phyloP scores from a whole-genome alignment of 2,888 invertebrate species.

The Phengaris alcon region DNA sequence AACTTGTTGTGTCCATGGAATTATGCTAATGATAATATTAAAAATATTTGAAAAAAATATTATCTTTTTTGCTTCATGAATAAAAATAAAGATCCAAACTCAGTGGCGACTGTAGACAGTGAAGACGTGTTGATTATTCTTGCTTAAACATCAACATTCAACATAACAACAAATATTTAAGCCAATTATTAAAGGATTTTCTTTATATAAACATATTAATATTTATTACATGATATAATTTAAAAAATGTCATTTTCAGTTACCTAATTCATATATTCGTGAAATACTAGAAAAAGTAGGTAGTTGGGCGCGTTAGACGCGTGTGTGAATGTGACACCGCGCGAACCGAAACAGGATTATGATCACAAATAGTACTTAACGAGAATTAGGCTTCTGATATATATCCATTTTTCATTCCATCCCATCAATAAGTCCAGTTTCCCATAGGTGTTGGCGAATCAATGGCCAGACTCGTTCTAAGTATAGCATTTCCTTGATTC shows the following conservation, averaged over 20 bases:
- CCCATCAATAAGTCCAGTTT: neutral
- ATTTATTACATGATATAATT: no score
- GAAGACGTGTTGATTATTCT: slow-evolving; percentile 1
- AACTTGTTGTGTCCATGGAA: neutral
- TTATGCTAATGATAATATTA: neutral
- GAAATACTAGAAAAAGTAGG: no score
- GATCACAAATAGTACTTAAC: no score
- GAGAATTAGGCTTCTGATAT: neutral
- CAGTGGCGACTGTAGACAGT: neutral
- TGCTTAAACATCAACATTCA: neutral
- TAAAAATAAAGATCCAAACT: neutral
- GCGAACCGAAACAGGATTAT: no score
- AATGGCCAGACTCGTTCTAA: neutral
- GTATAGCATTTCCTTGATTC: slow-evolving; percentile 4
- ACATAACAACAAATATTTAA: neutral
- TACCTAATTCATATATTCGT: no score
- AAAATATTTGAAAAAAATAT: neutral
- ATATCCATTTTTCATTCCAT: neutral
- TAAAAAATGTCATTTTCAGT: no score
- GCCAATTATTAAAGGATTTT: no score
- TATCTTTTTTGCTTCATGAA: neutral
- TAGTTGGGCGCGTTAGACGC: no score
- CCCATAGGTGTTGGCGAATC: neutral
- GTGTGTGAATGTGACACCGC: no score
- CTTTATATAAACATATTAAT: no score